Conservation (phyloP, 2,113 vertebrate genomes). For the Myotis davidii region DNA sequence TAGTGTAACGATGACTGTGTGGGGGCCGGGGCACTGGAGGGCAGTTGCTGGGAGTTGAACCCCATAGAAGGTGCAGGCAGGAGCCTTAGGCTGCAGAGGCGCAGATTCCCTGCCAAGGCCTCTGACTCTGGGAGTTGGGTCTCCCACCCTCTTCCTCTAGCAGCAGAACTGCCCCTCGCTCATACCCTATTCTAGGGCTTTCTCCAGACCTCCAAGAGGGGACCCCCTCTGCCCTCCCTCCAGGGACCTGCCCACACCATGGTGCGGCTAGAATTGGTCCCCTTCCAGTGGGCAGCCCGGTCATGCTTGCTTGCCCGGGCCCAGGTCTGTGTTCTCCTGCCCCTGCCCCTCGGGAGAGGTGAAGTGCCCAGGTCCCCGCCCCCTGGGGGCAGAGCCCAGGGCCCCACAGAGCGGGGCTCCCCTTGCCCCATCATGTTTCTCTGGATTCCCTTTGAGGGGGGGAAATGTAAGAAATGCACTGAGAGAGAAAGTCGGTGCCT, state of each 20-base stretch:
- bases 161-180: neutral
- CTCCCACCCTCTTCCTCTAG: neutral
- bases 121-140: neutral
- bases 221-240: neutral
- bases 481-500: neutral
- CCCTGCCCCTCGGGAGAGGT: too few relatives aligned
- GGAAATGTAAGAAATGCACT: neutral
- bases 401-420: neutral
- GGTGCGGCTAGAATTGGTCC: neutral
- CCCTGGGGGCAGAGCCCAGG: neutral
- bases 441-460: neutral
- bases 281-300: accelerated
- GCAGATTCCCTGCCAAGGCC: neutral
- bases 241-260: neutral
- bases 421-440: neutral
- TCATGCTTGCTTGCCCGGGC: neutral
- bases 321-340: neutral
- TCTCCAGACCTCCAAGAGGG: neutral
- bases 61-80: neutral
- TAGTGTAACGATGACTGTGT: neutral
- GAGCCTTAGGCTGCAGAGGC: neutral
- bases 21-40: neutral
- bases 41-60: neutral
- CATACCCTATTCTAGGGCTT: neutral
- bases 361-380: too few relatives aligned